These are phyloP conservation scores for Theonella swinhoei DNA, from an alignment of 37 sponge, comb jelly and placozoan species.

Conservation along the genomic window DNA sequence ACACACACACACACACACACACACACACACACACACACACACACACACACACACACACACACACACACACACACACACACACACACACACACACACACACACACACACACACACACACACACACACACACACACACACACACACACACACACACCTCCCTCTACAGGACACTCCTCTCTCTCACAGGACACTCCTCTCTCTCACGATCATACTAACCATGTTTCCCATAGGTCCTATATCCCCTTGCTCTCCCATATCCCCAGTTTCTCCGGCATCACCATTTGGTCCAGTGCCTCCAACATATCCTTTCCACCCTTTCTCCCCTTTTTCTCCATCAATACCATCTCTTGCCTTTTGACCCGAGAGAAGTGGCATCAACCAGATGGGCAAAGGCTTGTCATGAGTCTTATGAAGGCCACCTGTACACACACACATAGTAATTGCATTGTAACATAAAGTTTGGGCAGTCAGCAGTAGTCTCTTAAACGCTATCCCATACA, in stretches of 20 bases:
- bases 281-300: not conserved
- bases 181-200: not conserved
- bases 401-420: too few relatives aligned
- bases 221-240: not conserved
- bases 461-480: too few relatives aligned
- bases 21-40: too few relatives aligned
- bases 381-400: too few relatives aligned
- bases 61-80: slow-evolving; percentile 12
- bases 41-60: too few relatives aligned
- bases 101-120: slow-evolving; percentile 7
- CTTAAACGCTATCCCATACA: too few relatives aligned
- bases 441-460: too few relatives aligned
- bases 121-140: slow-evolving; percentile 24
- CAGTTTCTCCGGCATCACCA: not conserved
- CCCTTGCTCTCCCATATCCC: not conserved
- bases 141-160: not conserved
- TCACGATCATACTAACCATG: too few relatives aligned
- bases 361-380: not conserved
- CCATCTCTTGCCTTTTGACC: not conserved
- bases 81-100: slow-evolving; percentile 40
- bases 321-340: not conserved
- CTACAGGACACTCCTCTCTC: not conserved
- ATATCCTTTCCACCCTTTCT: not conserved
- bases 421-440: too few relatives aligned
- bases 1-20: too few relatives aligned